Base-by-base conservation (phyloP, 2,797 vertebrate genomes). In the Cossypha polioptera region DNA sequence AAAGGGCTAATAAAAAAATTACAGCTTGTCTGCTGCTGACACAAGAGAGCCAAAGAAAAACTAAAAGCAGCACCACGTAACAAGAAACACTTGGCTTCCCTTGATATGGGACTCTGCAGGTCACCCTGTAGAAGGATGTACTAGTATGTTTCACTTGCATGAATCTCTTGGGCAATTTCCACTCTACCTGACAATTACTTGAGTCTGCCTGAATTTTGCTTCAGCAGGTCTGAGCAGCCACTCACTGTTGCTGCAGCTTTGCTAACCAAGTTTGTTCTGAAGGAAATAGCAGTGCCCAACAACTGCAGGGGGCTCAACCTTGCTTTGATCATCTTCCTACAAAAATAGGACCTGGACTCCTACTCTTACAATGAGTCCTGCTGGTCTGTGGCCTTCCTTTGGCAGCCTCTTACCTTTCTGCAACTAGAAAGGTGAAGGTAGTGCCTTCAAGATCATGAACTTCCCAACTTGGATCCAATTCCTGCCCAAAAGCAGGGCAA, bases 111-210 rank as follows among this genome's bases (percentile, higher is more conserved):
- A 25, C 38, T 50, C 24, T 62, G 51, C 28, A 43, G n/a, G 15
- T 73, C n/a, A 33, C 35, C 15, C 58, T 42, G 40, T 20, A 51
- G 35, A 26, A 61, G 25, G 61, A 51, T 0, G 0, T 5, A 18
- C 13, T 10, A 20, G 12, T 14, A 31, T 0, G 1, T 20, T 40
- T 61, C 59, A 57, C 1, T 0, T 13, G 15, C 13, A 5, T 5
- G 0, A 10, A 17, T 16, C 28, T 72, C 31, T n/a, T 10, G 6
- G 26, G 9, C 2, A 4, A 22, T 25, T 80, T 69, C 63, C 35
- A 40, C 29, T 76, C 74, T 18, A 31, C 29, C 17, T 50, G 51
- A 45, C 18, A 45, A 0, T 7, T 51, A 21, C 42, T 29, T 61
- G 35, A 13, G 8, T 45, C 45, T 42, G 5, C 50, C 33, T 54